A percentile compares a stretch with the other conserved stretches of the same genome.
phyloP scores from a whole-genome alignment of 2,797 vertebrate genomes.

The Pampus argenteus region DNA sequence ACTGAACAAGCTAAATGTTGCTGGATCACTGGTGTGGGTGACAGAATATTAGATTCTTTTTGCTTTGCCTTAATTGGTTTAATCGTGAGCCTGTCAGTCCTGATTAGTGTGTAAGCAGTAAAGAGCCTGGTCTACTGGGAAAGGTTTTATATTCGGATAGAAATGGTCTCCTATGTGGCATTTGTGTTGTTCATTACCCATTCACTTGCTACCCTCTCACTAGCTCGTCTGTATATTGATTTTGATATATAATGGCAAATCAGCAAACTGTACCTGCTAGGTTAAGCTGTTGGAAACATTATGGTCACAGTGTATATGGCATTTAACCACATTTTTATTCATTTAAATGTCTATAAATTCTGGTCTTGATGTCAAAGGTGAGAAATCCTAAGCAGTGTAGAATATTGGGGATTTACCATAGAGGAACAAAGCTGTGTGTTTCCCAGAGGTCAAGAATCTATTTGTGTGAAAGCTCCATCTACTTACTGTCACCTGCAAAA shows the following conservation, averaged over 20 bases:
- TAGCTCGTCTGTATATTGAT: conserved; percentile 57
- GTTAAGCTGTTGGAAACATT: conserved; percentile 57
- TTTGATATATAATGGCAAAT: conserved; percentile 55
- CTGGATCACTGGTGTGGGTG: conserved; percentile 79
- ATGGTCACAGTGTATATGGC: conserved; percentile 76
- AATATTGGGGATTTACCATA: conserved; percentile 72
- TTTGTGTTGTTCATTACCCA: conserved; percentile 60
- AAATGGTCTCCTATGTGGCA: conserved; percentile 58
- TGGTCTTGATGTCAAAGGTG: conserved; percentile 51
- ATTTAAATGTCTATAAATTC: conserved; percentile 55
- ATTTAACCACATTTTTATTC: conserved; percentile 54
- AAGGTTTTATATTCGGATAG: conserved; percentile 74
- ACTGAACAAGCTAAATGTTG: conserved; percentile 72
- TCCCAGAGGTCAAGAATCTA: conserved; percentile 56
- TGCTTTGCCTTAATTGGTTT: conserved; percentile 83
- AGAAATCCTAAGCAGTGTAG: conserved; percentile 56
- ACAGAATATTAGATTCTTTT: conserved; percentile 83
- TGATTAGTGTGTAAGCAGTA: conserved; percentile 78
- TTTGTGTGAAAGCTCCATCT: conserved; percentile 38
- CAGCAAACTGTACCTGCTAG: conserved; percentile 52
- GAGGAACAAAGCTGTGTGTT: conserved; percentile 63
- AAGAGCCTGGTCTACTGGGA: conserved; percentile 62
- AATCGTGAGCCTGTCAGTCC: conserved; percentile 85
- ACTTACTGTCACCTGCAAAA: conserved; percentile 43
- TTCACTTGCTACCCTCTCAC: conserved; percentile 45